Conservation (phyloP, 2,113 vertebrate genomes). For the Mobula hypostoma region DNA sequence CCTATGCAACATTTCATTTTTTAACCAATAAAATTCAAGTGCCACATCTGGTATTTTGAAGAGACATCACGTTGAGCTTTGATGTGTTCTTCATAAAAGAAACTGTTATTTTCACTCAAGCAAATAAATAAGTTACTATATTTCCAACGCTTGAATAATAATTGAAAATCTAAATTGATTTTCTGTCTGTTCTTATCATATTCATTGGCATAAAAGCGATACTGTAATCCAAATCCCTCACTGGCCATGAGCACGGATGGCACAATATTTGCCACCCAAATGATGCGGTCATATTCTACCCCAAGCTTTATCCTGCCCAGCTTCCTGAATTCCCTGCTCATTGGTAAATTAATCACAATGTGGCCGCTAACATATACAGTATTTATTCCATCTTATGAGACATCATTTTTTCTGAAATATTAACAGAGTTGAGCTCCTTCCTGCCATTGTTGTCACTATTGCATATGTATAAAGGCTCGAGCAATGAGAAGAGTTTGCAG, state of each 20-base stretch:
- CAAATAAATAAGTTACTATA: slow-evolving; percentile 34
- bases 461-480: background rate
- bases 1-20: slow-evolving; percentile 2
- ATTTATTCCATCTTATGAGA: background rate
- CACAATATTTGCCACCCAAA: background rate
- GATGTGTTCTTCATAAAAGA: background rate
- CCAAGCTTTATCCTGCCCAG: background rate
- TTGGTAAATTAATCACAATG: background rate
- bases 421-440: background rate
- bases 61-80: background rate
- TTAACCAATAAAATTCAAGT: slow-evolving; percentile 24
- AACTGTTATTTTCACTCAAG: slow-evolving; percentile 24
- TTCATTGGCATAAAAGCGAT: background rate
- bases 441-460: background rate
- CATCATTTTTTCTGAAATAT: background rate
- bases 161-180: slow-evolving; percentile 35
- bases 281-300: background rate
- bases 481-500: no score
- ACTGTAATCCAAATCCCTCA: background rate
- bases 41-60: slow-evolving; percentile 31
- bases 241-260: background rate
- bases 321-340: background rate
- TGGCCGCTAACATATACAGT: background rate
- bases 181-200: slow-evolving; percentile 19
- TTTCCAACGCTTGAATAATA: slow-evolving; percentile 21